phyloP scores from a whole-genome alignment of 2,113 vertebrate species.

The Monopterus albus region DNA sequence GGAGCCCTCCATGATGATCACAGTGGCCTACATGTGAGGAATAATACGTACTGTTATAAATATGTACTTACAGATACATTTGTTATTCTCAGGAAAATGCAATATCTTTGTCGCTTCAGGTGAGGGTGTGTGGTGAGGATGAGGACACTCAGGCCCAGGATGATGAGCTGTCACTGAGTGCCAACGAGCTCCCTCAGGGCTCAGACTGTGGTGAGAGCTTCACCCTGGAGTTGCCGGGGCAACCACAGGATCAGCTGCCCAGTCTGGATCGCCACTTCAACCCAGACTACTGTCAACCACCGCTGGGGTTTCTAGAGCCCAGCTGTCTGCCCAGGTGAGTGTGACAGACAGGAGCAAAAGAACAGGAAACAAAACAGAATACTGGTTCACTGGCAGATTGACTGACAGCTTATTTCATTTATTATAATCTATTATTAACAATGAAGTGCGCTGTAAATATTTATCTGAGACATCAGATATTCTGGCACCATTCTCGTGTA shows the following conservation, averaged over 20 bases:
- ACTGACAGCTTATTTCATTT: too few relatives aligned
- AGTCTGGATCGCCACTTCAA: conserved; percentile 47
- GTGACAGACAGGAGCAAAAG: conserved; percentile 9
- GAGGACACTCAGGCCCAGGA: conserved; percentile 89
- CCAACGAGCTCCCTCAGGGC: conserved; percentile 89
- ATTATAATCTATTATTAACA: too few relatives aligned
- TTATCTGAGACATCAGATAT: too few relatives aligned
- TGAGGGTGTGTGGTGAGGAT: conserved; percentile 84
- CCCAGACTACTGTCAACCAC: conserved; percentile 72
- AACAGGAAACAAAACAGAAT: conserved; percentile 1
- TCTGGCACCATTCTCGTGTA: too few relatives aligned
- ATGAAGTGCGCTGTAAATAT: too few relatives aligned
- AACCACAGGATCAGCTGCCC: conserved; percentile 52
- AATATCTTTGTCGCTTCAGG: conserved; percentile 66
- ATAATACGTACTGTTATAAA: neutral
- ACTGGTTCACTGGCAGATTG: conserved; percentile 5
- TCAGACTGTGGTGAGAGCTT: conserved; percentile 94
- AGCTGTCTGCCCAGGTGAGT: conserved; percentile 88
- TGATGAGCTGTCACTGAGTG: conserved; percentile 90
- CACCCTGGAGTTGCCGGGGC: conserved; percentile 87
- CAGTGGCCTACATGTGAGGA: conserved; percentile 61
- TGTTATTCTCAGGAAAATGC: neutral
- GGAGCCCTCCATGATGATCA: conserved; percentile 71
- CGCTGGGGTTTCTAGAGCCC: conserved; percentile 84
- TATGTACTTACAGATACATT: neutral